Base-by-base conservation (phyloP, 2,797 vertebrate species). In the Rhadinocentrus ornatus region DNA sequence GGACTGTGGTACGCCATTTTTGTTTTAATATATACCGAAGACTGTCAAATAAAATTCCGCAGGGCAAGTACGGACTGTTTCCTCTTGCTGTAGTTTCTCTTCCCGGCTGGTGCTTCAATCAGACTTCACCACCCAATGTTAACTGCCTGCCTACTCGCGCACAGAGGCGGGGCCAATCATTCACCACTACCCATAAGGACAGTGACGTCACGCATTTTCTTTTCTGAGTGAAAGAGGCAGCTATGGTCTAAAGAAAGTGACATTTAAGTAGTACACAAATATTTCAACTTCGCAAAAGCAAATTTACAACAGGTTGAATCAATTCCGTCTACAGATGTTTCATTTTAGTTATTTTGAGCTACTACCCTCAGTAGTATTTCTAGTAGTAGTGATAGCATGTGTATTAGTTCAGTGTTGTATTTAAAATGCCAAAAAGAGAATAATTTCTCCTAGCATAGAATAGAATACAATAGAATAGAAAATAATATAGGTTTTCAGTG, bases 1-100 rank as follows among this genome's bases (percentile, higher is more conserved):
- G 94, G 94, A 74, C 91, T 94, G 74, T 95, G 93, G 68, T 94
- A 95, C 76, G 95, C 95, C 95, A 95, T 95, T 77, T 87, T 90
- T 44, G 41, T 44, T 44, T 44, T 18, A 29, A 29, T 44, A 4
- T 44, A 7, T 8, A 87, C 63, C 69, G 50, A 62, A 24, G 55
- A 69, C 39, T 44, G 54, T 59, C 11, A 34, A 59, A 67, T n/a
- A 48, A 66, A 34, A 22, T 4, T 26, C n/a, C 44, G 29, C 20
- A 32, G 68, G 37, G 29, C 58, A 26, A 66, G 13, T 66, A 34
- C 35, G 26, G 69, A n/a, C 54, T 12, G 79, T 13, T 35, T 68
- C 61, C 61, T 27, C 50, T 53, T 24, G 50, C 50, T 26, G 50
- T 53, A 53, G 50, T 53, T 53, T 53, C 44, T 34, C 39, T 59